These are phyloP conservation scores for Prosapia bicincta DNA, from an alignment of 2,888 invertebrate species.

Conservation along the genomic window DNA sequence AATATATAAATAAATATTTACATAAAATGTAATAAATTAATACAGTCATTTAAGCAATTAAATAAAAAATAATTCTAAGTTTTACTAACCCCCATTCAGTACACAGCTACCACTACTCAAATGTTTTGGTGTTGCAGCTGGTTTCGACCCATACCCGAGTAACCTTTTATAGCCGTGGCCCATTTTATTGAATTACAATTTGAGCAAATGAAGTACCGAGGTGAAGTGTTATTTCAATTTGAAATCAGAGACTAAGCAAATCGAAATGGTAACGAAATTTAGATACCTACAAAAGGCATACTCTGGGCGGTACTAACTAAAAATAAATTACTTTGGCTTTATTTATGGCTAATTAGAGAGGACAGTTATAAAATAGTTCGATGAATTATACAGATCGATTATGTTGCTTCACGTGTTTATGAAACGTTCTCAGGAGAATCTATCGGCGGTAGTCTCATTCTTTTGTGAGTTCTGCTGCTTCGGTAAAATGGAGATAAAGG, in stretches of 20 bases:
- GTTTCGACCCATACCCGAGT: slow-evolving; percentile 6
- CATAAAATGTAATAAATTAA: not conserved
- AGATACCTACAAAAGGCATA: not conserved
- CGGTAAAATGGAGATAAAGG: slow-evolving; percentile 29
- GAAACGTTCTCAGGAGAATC: not conserved
- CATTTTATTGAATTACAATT: not conserved
- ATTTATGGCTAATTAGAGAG: not conserved
- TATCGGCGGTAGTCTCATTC: slow-evolving; percentile 39
- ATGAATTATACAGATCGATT: not conserved
- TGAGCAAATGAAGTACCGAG: not conserved
- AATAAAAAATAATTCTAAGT: not conserved
- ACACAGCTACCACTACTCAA: slow-evolving; percentile 5
- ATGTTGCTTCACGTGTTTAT: not conserved
- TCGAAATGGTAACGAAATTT: not conserved
- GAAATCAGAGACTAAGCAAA: too few relatives aligned
- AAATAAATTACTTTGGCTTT: slow-evolving; percentile 2
- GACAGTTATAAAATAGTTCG: not conserved
- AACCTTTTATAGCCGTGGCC: slow-evolving; percentile 14
- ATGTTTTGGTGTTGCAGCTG: slow-evolving; percentile 23
- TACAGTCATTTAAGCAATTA: not conserved
- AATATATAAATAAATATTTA: not conserved
- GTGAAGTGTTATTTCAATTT: not conserved
- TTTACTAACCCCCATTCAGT: not conserved
- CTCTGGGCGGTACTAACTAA: not conserved
- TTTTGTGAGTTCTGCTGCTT: slow-evolving; percentile 39